Evolutionary conservation across 1,140 invertebrate genomes (phyloP).

Genomic region (Trichonephila inaurata): DNA sequence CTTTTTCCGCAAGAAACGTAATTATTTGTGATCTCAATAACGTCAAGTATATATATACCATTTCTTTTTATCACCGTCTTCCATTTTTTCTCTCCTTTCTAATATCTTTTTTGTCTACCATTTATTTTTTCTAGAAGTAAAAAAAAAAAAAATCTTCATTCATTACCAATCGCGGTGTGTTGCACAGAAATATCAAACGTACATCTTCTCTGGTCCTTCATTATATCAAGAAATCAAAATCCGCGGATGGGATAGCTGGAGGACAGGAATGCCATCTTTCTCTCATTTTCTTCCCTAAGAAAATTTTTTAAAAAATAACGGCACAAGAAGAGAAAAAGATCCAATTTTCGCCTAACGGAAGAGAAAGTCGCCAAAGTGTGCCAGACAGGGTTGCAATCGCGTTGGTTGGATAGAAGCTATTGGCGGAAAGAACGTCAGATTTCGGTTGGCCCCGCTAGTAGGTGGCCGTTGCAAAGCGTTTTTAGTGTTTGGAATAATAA

Average conservation of each 20-base stretch:
- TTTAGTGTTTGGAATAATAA: constrained; percentile 62
- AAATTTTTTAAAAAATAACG: background rate
- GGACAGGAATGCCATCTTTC: background rate
- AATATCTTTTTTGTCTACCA: no score
- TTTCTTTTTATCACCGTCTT: no score
- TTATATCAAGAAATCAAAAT: background rate
- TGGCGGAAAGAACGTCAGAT: constrained; percentile 65
- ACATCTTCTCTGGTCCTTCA: background rate
- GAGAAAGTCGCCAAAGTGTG: constrained; percentile 44
- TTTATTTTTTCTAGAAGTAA: no score
- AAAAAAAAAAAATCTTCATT: background rate
- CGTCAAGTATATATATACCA: no score
- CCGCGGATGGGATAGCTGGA: background rate
- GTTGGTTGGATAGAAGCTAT: constrained; percentile 52
- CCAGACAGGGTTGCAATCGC: constrained; percentile 42
- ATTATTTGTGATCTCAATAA: no score
- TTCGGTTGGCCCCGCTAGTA: constrained; percentile 60
- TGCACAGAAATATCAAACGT: background rate
- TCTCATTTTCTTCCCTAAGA: background rate
- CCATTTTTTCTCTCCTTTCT: no score
- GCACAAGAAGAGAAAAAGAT: background rate
- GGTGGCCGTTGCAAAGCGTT: constrained; percentile 64
- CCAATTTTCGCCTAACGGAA: constrained; percentile 21
- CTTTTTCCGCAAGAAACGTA: no score
- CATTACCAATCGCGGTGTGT: background rate